A percentile compares a stretch with the other conserved stretches of the same genome.
phyloP scores from a whole-genome alignment of 2,888 invertebrate species.

The Macrosoma leucophasiata region DNA sequence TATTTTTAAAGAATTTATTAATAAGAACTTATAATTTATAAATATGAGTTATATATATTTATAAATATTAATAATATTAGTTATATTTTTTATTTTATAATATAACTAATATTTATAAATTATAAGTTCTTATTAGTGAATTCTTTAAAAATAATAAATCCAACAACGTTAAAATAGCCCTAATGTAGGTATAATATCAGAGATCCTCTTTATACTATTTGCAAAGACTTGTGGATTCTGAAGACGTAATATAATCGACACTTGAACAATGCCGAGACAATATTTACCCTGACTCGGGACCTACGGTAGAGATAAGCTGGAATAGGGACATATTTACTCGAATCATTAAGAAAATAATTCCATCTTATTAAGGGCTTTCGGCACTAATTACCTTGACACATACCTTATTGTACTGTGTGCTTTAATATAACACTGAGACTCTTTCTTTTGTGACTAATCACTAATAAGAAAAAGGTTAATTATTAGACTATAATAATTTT shows the following conservation, averaged over 20 bases:
- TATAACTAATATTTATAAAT: no score
- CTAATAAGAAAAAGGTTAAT: no score
- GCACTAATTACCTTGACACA: conserved; percentile 9
- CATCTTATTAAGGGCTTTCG: conserved; percentile 17
- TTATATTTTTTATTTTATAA: not conserved
- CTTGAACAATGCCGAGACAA: conserved; percentile 23
- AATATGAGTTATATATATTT: no score
- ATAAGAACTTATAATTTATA: no score
- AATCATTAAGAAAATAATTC: conserved; percentile 23
- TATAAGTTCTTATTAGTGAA: no score
- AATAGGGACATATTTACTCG: conserved; percentile 18
- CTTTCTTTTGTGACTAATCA: conserved; percentile 1
- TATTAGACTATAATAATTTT: no score
- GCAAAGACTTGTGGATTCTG: conserved; percentile 10
- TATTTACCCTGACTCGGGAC: conserved; percentile 19
- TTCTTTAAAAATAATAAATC: no score
- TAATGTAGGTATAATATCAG: conserved; percentile 5
- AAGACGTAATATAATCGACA: conserved; percentile 19
- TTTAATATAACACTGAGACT: not conserved
- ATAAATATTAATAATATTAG: no score
- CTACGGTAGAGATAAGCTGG: conserved; percentile 12
- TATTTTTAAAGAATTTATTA: no score
- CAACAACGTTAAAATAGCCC: no score
- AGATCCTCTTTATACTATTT: not conserved
- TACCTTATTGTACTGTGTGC: conserved; percentile 4